phyloP scores from a whole-genome alignment of 2,797 vertebrate genomes.

The Scyliorhinus canicula region DNA sequence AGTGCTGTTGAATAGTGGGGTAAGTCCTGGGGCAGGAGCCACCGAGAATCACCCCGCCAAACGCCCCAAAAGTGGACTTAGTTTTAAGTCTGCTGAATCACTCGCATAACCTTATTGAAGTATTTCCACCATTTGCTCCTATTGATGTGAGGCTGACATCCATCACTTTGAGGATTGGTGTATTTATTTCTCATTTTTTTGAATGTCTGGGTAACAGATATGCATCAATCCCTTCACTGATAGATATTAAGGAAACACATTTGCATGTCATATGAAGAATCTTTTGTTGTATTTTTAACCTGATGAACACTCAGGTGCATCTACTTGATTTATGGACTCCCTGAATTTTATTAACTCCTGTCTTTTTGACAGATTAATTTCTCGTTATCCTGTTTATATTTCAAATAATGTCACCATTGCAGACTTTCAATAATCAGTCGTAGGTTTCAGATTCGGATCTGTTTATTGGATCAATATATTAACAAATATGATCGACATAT shows the following conservation, averaged over 20 bases:
- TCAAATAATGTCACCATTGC: background rate
- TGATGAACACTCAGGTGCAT: background rate
- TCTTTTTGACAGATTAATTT: background rate
- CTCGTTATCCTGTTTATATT: background rate
- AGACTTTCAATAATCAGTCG: background rate
- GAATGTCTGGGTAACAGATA: background rate
- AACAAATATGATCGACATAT: background rate
- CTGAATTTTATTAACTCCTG: background rate
- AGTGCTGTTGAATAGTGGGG: too few relatives aligned
- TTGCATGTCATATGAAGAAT: background rate
- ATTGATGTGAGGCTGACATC: background rate
- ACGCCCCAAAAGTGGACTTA: too few relatives aligned
- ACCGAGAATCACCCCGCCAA: too few relatives aligned
- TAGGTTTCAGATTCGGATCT: background rate
- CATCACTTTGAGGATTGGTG: background rate
- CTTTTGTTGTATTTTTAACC: background rate
- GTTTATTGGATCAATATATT: background rate
- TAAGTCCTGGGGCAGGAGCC: too few relatives aligned
- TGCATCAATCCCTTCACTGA: background rate
- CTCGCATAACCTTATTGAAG: background rate
- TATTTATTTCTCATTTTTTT: background rate
- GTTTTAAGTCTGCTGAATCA: too few relatives aligned
- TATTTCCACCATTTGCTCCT: background rate
- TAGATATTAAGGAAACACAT: background rate
- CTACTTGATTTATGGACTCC: background rate